Conservation (phyloP, 2,888 invertebrate species). For the Ophion slaviceki region DNA sequence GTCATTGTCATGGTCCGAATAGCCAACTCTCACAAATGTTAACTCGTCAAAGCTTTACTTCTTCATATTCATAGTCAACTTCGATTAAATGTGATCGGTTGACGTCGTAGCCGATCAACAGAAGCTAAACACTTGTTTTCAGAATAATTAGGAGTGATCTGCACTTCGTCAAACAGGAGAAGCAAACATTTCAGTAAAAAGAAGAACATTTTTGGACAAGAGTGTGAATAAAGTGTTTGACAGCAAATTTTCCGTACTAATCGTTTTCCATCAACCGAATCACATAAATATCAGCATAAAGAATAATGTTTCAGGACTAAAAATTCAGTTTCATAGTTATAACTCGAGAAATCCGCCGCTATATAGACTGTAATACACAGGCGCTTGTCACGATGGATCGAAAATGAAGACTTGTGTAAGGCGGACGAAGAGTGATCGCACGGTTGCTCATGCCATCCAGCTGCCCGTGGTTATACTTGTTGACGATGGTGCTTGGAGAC, state of each 20-base stretch:
- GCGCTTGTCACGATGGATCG: slow-evolving; percentile 54
- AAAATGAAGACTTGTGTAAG: slow-evolving; percentile 49
- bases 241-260: background rate
- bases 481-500: slow-evolving; percentile 63
- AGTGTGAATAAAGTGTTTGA: no score
- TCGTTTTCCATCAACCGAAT: background rate
- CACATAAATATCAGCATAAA: background rate
- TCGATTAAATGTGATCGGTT: slow-evolving; percentile 75
- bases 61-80: slow-evolving; percentile 77
- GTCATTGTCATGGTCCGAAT: slow-evolving; percentile 50
- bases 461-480: slow-evolving; percentile 60
- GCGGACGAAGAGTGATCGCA: slow-evolving; percentile 24
- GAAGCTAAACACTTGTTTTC: slow-evolving; percentile 74
- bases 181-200: background rate
- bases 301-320: background rate
- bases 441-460: slow-evolving; percentile 45
- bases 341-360: slow-evolving; percentile 18
- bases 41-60: no score
- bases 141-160: slow-evolving; percentile 79
- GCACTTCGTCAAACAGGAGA: slow-evolving; percentile 69
- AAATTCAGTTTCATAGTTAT: slow-evolving; percentile 14
- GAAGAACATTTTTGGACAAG: no score
- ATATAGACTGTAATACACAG: background rate
- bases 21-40: no score
- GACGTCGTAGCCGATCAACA: slow-evolving; percentile 77